phyloP scores from a whole-genome alignment of 2,888 invertebrate species.

The Hirtodrosophila histrioides region DNA sequence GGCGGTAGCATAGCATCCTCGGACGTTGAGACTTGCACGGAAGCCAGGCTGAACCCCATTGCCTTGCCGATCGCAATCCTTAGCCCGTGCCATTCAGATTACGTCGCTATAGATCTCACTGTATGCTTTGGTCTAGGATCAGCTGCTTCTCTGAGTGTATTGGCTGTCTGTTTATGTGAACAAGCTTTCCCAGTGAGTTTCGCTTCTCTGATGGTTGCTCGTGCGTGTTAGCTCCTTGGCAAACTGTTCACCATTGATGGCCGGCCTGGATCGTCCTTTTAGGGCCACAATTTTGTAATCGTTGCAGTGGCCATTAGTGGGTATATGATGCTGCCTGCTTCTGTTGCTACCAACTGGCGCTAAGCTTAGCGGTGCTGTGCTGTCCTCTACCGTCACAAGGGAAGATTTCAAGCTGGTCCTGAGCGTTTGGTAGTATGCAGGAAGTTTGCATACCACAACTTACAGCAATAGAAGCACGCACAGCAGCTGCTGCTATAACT shows the following conservation, averaged over 20 bases:
- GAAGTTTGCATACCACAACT: constrained; percentile 29
- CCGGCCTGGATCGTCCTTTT: constrained; percentile 25
- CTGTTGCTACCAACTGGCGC: no score
- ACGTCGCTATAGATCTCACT: no score
- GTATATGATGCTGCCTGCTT: constrained; percentile 6
- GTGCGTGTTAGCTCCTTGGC: constrained; percentile 70
- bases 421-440: neutral
- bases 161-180: neutral
- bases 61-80: no score
- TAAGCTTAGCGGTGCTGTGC: constrained; percentile 25
- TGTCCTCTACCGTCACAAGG: constrained; percentile 1
- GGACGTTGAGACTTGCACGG: no score
- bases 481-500: neutral
- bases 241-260: constrained; percentile 77
- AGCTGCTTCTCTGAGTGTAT: no score
- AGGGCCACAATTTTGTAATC: neutral
- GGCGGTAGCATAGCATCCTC: no score
- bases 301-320: neutral
- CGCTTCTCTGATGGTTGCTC: constrained; percentile 76
- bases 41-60: no score
- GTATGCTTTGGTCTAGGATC: no score
- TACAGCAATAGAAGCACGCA: neutral
- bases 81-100: no score
- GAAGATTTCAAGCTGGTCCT: constrained; percentile 17
- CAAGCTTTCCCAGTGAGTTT: constrained; percentile 51